These are phyloP conservation scores for Guaruba guarouba DNA, from an alignment of 2,113 vertebrate genomes.

Conservation along the genomic window DNA sequence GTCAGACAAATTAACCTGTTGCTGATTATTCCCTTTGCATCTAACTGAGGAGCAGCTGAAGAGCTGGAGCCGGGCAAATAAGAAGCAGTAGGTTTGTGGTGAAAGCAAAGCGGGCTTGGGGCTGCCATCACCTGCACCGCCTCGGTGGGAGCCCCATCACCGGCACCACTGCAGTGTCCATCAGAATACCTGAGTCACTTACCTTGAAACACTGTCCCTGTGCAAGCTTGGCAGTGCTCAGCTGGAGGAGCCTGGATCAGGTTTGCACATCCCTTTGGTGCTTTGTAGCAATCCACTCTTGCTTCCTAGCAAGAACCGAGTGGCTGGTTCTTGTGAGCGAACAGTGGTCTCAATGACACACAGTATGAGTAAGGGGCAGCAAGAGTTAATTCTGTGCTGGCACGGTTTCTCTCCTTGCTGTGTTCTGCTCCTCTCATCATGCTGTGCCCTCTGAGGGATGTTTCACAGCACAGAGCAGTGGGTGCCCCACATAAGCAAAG, in stretches of 20 bases:
- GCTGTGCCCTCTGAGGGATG: neutral
- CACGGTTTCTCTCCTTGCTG: neutral
- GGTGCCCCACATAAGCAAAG: neutral
- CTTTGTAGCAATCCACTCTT: neutral
- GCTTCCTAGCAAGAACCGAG: neutral
- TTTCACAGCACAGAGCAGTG: neutral
- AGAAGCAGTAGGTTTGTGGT: fast-evolving
- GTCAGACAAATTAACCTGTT: neutral
- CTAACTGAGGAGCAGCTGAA: neutral
- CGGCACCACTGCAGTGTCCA: fast-evolving
- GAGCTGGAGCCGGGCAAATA: neutral
- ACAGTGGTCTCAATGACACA: fast-evolving
- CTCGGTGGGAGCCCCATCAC: neutral
- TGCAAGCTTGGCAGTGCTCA: neutral
- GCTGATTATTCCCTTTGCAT: neutral
- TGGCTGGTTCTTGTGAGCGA: neutral
- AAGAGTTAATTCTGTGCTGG: neutral
- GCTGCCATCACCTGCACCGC: fast-evolving
- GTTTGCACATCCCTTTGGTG: neutral
- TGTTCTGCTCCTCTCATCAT: fast-evolving
- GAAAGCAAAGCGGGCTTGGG: neutral
- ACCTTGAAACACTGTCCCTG: fast-evolving
- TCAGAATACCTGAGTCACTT: fast-evolving
- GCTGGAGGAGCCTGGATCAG: neutral
- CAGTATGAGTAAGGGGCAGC: fast-evolving